Evolutionary conservation across 2,797 vertebrate species (phyloP), one percentile per base, ranked within the genome.

Genomic region (Pseudotriccus pelzelni): DNA sequence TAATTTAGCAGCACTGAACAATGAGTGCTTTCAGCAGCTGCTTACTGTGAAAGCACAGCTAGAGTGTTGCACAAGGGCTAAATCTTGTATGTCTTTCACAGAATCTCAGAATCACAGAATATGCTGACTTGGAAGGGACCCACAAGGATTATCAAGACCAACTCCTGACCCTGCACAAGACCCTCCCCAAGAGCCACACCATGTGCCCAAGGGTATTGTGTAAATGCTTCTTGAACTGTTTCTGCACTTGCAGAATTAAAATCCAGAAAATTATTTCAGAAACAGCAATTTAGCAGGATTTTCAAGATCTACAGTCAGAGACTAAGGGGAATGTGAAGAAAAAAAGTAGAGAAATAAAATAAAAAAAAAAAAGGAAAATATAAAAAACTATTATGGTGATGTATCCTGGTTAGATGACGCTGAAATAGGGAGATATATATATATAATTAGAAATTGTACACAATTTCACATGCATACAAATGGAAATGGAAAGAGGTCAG

Each of bases 1-100:
- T 89, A 92, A 62, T 85, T 94, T 87, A 89, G 69, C 50, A 89
- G 10, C 36, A 75, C n/a, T 55, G 62, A 75, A 83, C 46, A 83
- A 16, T 62, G 83, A 85, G 72, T 85, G 58, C 34, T 89, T 87
- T 80, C 75, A 91, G 58, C 44, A 81, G 32, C 39, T 89, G 63
- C 43, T 93, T 69, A 32, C 58, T 30, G 28, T 80, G 63, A 89
- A 92, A 87, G 36, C 50, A 56, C 44, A 83, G 49, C 58, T 28
- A 50, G 32, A 74, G 30, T 21, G 15, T 43, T 55, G 24, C 52
- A 83, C 37, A 50, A 56, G 52, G 63, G 52, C 67, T 87, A 55
- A 85, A 76, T 64, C 24, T 74, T 13, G 1, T 25, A n/a, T 19
- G 17, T 56, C 34, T 85, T 37, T 37, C 24, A 37, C 34, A 46